Percentiles rank a stretch among this genome's conserved stretches.
Conservation (phyloP, 2,888 invertebrate species). For the Brachyopa scutellaris region DNA sequence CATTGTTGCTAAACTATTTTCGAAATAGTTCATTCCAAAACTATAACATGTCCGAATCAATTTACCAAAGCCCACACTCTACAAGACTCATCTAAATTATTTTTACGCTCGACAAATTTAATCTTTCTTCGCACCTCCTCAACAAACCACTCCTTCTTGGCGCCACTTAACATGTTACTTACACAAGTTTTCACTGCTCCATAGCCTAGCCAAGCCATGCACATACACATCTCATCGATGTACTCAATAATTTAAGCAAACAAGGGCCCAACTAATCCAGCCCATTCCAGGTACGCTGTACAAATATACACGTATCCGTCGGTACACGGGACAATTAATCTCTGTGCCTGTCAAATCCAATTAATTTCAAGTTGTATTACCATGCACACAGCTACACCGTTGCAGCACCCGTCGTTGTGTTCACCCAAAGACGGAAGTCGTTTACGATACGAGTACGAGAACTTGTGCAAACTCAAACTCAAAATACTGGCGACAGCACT, state of each 20-base stretch:
- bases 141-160: constrained; percentile 48
- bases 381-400: constrained; percentile 43
- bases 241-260: constrained; percentile 68
- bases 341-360: constrained; percentile 71
- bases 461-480: constrained; percentile 41
- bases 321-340: constrained; percentile 70
- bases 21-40: too few species aligned
- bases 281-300: constrained; percentile 46
- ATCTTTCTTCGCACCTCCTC: constrained; percentile 45
- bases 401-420: constrained; percentile 12
- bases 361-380: constrained; percentile 70
- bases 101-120: constrained; percentile 43
- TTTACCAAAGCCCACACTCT: too few species aligned
- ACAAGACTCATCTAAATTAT: constrained; percentile 39
- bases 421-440: constrained; percentile 65
- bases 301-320: constrained; percentile 55
- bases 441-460: too few species aligned
- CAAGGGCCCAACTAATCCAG: constrained; percentile 69
- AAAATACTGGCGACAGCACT: constrained; percentile 46
- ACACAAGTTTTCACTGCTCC: constrained; percentile 64
- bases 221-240: constrained; percentile 41
- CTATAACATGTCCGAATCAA: too few species aligned
- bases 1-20: too few species aligned
- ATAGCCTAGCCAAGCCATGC: background rate
- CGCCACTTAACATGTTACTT: constrained; percentile 61